Evolutionary conservation across 2,797 vertebrate species (phyloP).

Genomic region (Pseudomugil gertrudae): DNA sequence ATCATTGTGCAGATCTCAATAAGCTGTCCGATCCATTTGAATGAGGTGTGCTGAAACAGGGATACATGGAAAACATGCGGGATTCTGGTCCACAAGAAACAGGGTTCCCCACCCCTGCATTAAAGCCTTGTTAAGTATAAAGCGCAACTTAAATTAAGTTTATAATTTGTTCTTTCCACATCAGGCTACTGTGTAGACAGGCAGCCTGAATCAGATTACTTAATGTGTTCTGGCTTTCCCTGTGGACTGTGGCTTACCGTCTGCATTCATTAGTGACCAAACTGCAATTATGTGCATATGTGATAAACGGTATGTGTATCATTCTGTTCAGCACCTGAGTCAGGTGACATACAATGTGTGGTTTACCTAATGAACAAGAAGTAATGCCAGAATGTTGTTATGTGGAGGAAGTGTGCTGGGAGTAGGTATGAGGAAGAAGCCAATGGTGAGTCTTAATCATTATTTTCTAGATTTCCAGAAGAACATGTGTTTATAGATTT

Average conservation of each 20-base stretch:
- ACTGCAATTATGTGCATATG: background rate
- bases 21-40: too few relatives aligned
- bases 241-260: slow-evolving; percentile 30
- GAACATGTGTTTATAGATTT: slow-evolving; percentile 16
- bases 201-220: slow-evolving; percentile 36
- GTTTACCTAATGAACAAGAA: slow-evolving; percentile 40
- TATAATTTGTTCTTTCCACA: slow-evolving; percentile 39
- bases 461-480: slow-evolving; percentile 26
- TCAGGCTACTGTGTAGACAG: slow-evolving; percentile 32
- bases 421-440: slow-evolving; percentile 17
- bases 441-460: slow-evolving; percentile 33
- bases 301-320: slow-evolving; percentile 7
- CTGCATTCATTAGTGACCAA: slow-evolving; percentile 45
- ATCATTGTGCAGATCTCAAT: too few relatives aligned
- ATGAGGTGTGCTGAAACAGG: too few relatives aligned
- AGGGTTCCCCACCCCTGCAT: too few relatives aligned
- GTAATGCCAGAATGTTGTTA: slow-evolving; percentile 24
- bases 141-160: slow-evolving; percentile 38
- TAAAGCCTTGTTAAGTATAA: slow-evolving; percentile 29
- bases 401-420: slow-evolving; percentile 9
- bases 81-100: too few relatives aligned
- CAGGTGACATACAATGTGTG: slow-evolving; percentile 47
- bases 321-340: slow-evolving; percentile 24
- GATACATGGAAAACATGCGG: too few relatives aligned
- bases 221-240: slow-evolving; percentile 29